Evolutionary conservation across 2,113 vertebrate genomes (phyloP).

Genomic region (Malaclemys terrapin): DNA sequence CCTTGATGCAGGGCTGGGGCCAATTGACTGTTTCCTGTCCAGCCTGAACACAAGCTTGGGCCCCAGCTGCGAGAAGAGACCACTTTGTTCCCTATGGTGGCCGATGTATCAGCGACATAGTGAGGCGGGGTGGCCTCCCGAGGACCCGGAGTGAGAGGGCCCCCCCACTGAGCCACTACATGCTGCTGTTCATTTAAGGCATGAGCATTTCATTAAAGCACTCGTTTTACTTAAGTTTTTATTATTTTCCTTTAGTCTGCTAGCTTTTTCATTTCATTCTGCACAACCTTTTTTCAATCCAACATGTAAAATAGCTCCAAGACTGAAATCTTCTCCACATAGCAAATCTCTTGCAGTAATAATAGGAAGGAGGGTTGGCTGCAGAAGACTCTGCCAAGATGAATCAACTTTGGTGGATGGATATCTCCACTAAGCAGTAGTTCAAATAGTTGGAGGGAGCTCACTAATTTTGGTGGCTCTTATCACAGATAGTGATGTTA

Average conservation of each 20-base stretch:
- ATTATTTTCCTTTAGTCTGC: not conserved
- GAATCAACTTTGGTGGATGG: not conserved
- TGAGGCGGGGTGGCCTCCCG: no score
- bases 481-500: not conserved
- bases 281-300: fast-evolving
- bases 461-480: not conserved
- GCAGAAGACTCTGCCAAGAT: not conserved
- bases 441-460: not conserved
- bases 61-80: no score
- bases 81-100: no score
- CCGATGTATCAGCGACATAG: no score
- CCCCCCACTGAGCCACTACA: not conserved
- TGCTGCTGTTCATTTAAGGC: not conserved
- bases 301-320: not conserved
- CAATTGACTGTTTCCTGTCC: no score
- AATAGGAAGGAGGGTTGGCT: not conserved
- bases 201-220: not conserved
- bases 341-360: not conserved
- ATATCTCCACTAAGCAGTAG: not conserved
- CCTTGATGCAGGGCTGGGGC: no score
- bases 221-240: not conserved
- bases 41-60: no score
- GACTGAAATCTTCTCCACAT: not conserved
- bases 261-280: not conserved
- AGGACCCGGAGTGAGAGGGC: no score